Evolutionary conservation across 2,888 invertebrate genomes (phyloP).

Genomic region (Geotrupes spiniger): DNA sequence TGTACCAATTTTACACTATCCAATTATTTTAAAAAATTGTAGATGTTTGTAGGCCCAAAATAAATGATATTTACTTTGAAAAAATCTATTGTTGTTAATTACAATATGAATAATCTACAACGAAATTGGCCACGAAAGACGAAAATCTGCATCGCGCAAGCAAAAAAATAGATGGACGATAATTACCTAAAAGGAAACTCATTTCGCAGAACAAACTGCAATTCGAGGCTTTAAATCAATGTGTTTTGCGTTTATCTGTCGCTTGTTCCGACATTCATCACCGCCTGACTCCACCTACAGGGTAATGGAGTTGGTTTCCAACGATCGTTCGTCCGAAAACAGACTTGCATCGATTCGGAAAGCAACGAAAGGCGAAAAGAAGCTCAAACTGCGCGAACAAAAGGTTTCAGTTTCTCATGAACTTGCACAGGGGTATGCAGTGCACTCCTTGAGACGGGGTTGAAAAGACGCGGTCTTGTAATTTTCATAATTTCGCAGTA

Average conservation of each 20-base stretch:
- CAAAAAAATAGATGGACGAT: no score
- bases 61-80: no score
- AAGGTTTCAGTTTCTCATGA: background rate
- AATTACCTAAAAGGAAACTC: slow-evolving; percentile 50
- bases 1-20: no score
- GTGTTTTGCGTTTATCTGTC: slow-evolving; percentile 54
- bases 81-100: no score
- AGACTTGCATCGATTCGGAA: slow-evolving; percentile 22
- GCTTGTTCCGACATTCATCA: slow-evolving; percentile 50
- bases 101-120: no score
- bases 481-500: slow-evolving; percentile 63
- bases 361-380: slow-evolving; percentile 9
- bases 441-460: slow-evolving; percentile 18
- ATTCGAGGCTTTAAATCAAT: slow-evolving; percentile 50
- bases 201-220: slow-evolving; percentile 48
- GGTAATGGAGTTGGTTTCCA: slow-evolving; percentile 17
- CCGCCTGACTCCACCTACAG: slow-evolving; percentile 44
- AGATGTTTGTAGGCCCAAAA: no score
- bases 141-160: no score
- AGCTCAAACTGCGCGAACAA: background rate
- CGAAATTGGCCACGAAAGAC: no score
- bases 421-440: slow-evolving; percentile 16
- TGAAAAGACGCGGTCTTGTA: slow-evolving; percentile 38
- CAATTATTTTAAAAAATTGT: no score
- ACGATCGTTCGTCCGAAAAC: slow-evolving; percentile 9